These are phyloP conservation scores for Nixonia krombeini DNA, from an alignment of 1,140 invertebrate species.

Conservation along the genomic window DNA sequence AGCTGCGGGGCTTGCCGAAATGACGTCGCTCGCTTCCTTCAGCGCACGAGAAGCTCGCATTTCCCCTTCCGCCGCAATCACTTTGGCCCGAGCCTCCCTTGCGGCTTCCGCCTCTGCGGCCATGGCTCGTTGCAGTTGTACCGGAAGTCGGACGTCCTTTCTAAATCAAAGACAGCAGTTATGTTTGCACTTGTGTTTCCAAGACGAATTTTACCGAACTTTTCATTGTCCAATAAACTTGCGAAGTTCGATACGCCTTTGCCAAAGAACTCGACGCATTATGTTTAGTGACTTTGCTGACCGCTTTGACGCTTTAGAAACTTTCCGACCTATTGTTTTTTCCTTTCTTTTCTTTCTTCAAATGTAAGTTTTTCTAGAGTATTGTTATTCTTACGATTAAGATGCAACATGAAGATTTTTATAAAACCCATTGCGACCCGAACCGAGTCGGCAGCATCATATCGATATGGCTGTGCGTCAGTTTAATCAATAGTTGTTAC, in stretches of 20 bases:
- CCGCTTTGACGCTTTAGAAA: neutral
- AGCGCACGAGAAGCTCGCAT: constrained; percentile 91
- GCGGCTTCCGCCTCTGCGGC: constrained; percentile 92
- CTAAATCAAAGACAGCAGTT: constrained; percentile 71
- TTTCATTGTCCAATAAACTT: constrained; percentile 31
- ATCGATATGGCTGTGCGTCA: too few species aligned
- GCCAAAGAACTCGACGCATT: constrained; percentile 21
- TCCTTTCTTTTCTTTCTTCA: too few species aligned
- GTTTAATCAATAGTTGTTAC: too few species aligned
- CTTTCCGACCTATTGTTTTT: too few species aligned
- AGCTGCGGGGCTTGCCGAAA: constrained; percentile 91
- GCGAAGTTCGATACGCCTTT: constrained; percentile 17
- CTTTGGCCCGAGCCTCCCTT: constrained; percentile 83
- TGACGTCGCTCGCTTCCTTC: constrained; percentile 93
- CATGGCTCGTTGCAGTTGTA: constrained; percentile 92
- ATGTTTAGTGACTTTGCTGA: neutral
- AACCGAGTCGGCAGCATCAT: too few species aligned
- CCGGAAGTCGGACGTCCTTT: constrained; percentile 91
- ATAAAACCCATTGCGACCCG: too few species aligned
- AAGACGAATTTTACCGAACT: constrained; percentile 28
- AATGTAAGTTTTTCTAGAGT: too few species aligned
- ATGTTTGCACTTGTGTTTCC: constrained; percentile 20
- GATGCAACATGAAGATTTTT: too few species aligned
- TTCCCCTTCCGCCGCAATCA: constrained; percentile 86
- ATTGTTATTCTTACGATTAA: too few species aligned